These are phyloP conservation scores for Aphis gossypii DNA, from an alignment of 1,140 invertebrate species.

Conservation along the genomic window DNA sequence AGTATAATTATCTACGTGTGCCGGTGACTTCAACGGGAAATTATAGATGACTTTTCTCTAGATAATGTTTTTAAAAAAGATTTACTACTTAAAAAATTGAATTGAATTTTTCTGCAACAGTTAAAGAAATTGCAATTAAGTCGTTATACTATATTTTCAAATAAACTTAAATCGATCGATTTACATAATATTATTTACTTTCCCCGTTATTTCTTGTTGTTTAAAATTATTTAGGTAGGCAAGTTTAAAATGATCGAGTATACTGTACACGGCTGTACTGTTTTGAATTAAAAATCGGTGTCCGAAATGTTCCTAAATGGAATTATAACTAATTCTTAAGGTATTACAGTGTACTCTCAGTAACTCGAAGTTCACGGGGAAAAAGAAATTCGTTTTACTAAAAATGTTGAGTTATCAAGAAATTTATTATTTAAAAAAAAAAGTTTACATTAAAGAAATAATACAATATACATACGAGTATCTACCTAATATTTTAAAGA, in stretches of 20 bases:
- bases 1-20: background rate
- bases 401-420: no score
- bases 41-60: constrained; percentile 10
- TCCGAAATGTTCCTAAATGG: background rate
- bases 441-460: no score
- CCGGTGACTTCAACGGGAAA: background rate
- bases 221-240: background rate
- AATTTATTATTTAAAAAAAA: no score
- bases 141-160: background rate
- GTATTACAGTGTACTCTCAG: no score
- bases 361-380: no score
- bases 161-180: background rate
- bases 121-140: background rate
- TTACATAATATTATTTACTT: background rate
- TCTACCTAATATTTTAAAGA: no score
- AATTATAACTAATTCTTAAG: background rate
- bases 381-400: no score
- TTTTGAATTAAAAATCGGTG: background rate
- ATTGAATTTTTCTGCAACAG: background rate
- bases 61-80: constrained; percentile 23
- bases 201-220: background rate
- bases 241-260: background rate
- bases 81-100: background rate
- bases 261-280: background rate
- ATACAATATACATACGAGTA: no score